Evolutionary conservation across 2,113 vertebrate species (phyloP), one percentile per base, ranked within the genome.

Genomic region (Lycocorax pyrrhopterus): DNA sequence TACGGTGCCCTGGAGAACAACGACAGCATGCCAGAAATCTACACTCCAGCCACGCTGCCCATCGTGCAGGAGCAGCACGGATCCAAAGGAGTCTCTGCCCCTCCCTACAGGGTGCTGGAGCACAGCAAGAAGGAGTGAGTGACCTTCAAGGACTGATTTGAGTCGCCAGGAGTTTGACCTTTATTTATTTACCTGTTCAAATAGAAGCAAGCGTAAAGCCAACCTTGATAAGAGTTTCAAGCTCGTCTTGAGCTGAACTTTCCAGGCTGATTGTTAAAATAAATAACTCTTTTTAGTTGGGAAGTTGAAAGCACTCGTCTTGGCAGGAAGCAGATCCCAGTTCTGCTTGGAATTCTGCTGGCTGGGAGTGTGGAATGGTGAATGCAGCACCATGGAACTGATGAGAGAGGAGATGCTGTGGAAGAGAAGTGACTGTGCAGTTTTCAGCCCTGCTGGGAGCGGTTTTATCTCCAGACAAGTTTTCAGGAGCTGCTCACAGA

Each of bases 1-100:
- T 99, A 99, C 0, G 99, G 99, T 0, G 98, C 99, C 46, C 98
- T 99, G 89, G 99, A 98, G 92, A 99, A 98, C 98, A 99, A 98
- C 0, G 99, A 99, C 89, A 97, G 13, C 94, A 89, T 98, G 68
- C 98, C 98, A 0, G 98, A 98, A 39, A 97, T 98, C 56, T 98
- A 98, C 18, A 95, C 97, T 4, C 98, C 99, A 9, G 98, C 98
- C 23, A 96, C 98, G 0, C 84, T 98, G 56, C 98, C 99, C 0
- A 97, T 98, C 11, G 97, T 97, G 80, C 98, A 98, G 64, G 98
- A 98, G 53, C 98, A 98, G 6, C 97, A 98, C 4, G 68, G 80
- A 7, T 96, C 60, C 81, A 96, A 43, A 73, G 83, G 71, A 23
- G 80, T 22, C 82, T 67, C 97, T 18, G 96, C 97, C 46, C 87